Evolutionary conservation across 2,797 vertebrate species (phyloP).

Genomic region (Rhinella marina): DNA sequence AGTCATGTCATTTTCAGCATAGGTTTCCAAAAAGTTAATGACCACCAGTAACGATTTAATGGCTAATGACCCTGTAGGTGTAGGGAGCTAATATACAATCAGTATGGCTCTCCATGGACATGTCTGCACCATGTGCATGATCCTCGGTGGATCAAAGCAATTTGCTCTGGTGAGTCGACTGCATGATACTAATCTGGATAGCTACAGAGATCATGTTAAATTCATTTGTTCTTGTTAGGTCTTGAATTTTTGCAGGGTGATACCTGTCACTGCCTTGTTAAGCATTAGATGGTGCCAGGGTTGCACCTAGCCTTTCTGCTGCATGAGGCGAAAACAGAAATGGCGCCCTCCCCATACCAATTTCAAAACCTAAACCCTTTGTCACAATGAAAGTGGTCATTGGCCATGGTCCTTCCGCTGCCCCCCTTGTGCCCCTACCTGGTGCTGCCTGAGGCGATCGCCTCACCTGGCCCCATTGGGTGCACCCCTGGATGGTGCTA

Average conservation of each 20-base stretch:
- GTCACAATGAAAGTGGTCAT: no score
- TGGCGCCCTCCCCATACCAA: no score
- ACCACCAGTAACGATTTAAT: constrained; percentile 9
- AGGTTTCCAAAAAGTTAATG: not conserved
- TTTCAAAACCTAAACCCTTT: no score
- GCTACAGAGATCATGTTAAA: not conserved
- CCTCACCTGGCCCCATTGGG: no score
- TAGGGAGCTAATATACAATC: constrained; percentile 9
- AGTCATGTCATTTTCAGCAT: not conserved
- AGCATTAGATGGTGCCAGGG: not conserved
- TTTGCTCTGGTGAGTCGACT: not conserved
- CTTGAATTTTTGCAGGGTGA: not conserved
- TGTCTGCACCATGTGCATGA: not conserved
- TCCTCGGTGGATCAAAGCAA: constrained; percentile 27
- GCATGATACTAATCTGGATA: not conserved
- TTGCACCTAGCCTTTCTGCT: no score
- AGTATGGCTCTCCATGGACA: constrained; percentile 15
- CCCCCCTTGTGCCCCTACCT: no score
- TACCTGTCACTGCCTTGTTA: not conserved
- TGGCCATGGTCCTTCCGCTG: no score
- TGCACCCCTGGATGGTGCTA: no score
- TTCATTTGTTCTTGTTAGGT: not conserved
- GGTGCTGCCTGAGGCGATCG: no score
- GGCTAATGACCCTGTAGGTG: constrained; percentile 7
- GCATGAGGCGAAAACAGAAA: no score